Evolutionary conservation across 2,888 invertebrate genomes (phyloP).

Genomic region (Clunio marinus): DNA sequence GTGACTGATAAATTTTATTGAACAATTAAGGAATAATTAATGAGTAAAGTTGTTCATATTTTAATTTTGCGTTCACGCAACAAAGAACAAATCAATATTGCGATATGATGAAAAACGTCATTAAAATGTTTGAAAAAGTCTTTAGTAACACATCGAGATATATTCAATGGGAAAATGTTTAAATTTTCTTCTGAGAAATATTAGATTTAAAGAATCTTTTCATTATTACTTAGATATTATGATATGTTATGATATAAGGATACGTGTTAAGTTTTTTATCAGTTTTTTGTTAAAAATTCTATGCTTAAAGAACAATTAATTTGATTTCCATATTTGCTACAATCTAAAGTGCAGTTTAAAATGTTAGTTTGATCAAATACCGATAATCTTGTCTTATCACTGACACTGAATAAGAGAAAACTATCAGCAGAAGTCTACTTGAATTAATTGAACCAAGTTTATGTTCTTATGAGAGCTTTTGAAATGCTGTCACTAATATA

Average conservation of each 20-base stretch:
- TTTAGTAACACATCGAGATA: background rate
- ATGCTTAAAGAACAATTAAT: background rate
- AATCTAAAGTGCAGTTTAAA: background rate
- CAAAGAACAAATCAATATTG: slow-evolving; percentile 6
- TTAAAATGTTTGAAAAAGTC: background rate
- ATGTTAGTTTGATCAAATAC: background rate
- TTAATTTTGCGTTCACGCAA: background rate
- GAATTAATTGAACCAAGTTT: no score
- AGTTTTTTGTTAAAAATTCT: no score
- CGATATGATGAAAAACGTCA: slow-evolving; percentile 33
- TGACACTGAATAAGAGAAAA: slow-evolving; percentile 37
- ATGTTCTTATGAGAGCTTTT: no score
- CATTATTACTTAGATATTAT: background rate
- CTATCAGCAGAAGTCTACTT: slow-evolving; percentile 29
- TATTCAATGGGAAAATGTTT: background rate
- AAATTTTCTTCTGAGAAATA: background rate
- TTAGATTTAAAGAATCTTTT: background rate
- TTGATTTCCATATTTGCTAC: background rate
- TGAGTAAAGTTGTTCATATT: slow-evolving; percentile 3
- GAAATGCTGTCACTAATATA: no score
- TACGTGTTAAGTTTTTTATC: slow-evolving; percentile 5
- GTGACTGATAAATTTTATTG: background rate
- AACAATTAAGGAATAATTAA: background rate
- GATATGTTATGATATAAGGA: slow-evolving; percentile 28
- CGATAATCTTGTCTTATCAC: slow-evolving; percentile 35